Evolutionary conservation across 2,797 vertebrate genomes (phyloP).

Genomic region (Eulemur rubriventer): DNA sequence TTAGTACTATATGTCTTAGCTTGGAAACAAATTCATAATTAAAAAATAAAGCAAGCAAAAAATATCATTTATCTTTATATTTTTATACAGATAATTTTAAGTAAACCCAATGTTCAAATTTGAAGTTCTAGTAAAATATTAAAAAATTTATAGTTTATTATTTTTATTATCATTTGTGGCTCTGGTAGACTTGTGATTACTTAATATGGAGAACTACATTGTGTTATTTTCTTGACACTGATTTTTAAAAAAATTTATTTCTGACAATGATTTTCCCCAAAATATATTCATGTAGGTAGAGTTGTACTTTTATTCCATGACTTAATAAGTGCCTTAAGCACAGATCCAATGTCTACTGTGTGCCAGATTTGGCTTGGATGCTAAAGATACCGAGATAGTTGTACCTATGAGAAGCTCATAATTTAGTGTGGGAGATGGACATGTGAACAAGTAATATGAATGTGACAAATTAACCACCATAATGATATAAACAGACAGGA

Average conservation of each 20-base stretch:
- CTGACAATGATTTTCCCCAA: background rate
- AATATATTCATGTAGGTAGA: background rate
- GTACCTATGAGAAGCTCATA: background rate
- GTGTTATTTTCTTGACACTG: background rate
- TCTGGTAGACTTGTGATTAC: background rate
- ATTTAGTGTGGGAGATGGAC: background rate
- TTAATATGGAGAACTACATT: background rate
- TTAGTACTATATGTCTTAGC: background rate
- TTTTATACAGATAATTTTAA: slow-evolving; percentile 26
- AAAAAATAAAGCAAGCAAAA: background rate
- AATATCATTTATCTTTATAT: background rate
- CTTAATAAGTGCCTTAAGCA: background rate
- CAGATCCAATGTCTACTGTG: background rate
- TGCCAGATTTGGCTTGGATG: background rate
- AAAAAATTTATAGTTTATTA: background rate
- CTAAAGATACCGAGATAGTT: background rate
- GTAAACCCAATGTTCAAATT: background rate
- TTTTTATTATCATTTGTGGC: slow-evolving; percentile 24
- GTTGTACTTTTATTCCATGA: background rate
- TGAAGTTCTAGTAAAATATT: slow-evolving; percentile 36
- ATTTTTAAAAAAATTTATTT: background rate
- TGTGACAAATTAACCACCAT: background rate
- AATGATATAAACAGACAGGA: background rate
- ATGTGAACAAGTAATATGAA: background rate
- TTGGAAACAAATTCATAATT: slow-evolving; percentile 12